Evolutionary conservation across 92 coral and sea anemone genomes (phyloP).

Genomic region (Pocillopora grandis): DNA sequence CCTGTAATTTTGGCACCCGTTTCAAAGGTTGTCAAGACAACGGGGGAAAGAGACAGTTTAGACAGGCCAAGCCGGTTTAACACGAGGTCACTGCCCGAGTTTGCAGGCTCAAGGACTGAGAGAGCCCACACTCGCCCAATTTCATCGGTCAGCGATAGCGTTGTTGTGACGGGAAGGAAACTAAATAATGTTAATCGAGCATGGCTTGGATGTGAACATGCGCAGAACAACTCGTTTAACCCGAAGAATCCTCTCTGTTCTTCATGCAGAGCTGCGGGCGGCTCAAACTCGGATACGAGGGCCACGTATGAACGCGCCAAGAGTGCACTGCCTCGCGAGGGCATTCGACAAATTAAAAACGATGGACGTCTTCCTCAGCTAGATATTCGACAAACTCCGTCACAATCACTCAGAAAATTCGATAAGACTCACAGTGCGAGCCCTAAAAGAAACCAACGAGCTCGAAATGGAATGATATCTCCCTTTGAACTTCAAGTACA

Average conservation of each 20-base stretch:
- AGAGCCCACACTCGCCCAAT: conserved; percentile 16
- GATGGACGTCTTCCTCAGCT: background rate
- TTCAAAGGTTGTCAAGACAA: conserved; percentile 17
- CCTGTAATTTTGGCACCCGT: conserved; percentile 49
- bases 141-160: conserved; percentile 41
- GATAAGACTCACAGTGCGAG: background rate
- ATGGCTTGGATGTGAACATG: conserved; percentile 20
- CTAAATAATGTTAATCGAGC: background rate
- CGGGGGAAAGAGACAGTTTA: background rate
- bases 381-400: background rate
- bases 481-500: conserved; percentile 20
- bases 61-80: conserved; percentile 8
- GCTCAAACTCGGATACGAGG: background rate
- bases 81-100: background rate
- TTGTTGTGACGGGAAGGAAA: conserved; percentile 26
- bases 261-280: conserved; percentile 1
- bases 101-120: conserved; percentile 7
- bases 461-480: conserved; percentile 20
- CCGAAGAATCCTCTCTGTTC: conserved; percentile 14
- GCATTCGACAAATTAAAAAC: background rate
- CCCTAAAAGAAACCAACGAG: background rate
- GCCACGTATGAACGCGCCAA: conserved; percentile 16
- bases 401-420: background rate
- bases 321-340: conserved; percentile 16
- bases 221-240: background rate